Conservation (phyloP, 2,797 vertebrate genomes). For the Alca torda region DNA sequence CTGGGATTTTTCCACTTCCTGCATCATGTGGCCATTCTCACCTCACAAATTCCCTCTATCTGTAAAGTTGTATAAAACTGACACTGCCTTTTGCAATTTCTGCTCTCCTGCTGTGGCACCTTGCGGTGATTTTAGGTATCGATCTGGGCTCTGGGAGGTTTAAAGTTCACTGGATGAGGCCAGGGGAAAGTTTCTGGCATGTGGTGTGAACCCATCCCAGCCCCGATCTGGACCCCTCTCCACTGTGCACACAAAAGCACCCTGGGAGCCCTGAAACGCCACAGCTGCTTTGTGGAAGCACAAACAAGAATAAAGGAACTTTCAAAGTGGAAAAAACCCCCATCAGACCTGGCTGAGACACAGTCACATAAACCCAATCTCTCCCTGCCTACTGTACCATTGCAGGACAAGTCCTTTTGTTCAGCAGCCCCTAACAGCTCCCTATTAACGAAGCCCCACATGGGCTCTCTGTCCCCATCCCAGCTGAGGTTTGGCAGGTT, state of each 20-base stretch:
- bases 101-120: neutral
- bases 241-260: neutral
- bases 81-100: neutral
- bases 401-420: slow-evolving; percentile 38
- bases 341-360: slow-evolving; percentile 20
- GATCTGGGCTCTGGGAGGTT: neutral
- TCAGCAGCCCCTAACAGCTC: neutral
- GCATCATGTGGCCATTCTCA: neutral
- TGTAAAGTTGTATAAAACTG: neutral
- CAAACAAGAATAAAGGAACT: slow-evolving; percentile 24
- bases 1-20: neutral
- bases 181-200: neutral
- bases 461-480: neutral
- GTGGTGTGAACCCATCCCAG: neutral
- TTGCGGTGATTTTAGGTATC: neutral
- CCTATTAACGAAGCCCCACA: neutral
- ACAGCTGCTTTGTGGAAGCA: neutral
- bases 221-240: neutral
- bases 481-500: neutral
- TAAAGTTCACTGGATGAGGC: neutral
- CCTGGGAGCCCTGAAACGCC: neutral
- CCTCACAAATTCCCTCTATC: neutral
- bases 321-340: neutral
- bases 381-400: slow-evolving; percentile 12
- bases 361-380: neutral